phyloP scores from a whole-genome alignment of 2,888 invertebrate genomes.

The Noctua pronuba region DNA sequence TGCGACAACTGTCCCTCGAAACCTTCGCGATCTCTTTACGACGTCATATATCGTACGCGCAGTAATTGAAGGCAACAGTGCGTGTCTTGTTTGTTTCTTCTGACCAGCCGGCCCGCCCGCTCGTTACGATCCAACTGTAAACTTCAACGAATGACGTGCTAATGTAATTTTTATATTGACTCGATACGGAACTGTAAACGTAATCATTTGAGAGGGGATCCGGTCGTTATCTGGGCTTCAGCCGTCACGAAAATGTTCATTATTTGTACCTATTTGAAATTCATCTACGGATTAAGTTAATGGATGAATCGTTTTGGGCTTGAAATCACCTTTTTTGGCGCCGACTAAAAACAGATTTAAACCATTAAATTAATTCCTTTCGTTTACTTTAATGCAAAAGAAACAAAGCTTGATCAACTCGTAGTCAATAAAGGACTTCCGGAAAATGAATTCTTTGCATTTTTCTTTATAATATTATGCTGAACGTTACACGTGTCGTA shows the following conservation, averaged over 20 bases:
- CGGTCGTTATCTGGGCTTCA: slow-evolving; percentile 37
- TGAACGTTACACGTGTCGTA: slow-evolving; percentile 21
- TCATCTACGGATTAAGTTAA: slow-evolving; percentile 49
- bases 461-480: slow-evolving; percentile 26
- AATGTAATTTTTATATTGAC: slow-evolving; percentile 62
- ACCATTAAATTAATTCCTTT: slow-evolving; percentile 49
- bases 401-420: slow-evolving; percentile 22
- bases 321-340: slow-evolving; percentile 39
- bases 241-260: slow-evolving; percentile 35
- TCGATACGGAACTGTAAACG: slow-evolving; percentile 49
- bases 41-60: slow-evolving; percentile 72
- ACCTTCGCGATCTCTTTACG: slow-evolving; percentile 71
- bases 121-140: slow-evolving; percentile 75
- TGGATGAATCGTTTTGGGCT: slow-evolving; percentile 42
- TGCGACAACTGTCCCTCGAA: slow-evolving; percentile 52
- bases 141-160: slow-evolving; percentile 69
- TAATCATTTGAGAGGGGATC: slow-evolving; percentile 47
- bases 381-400: slow-evolving; percentile 34
- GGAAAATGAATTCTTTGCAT: slow-evolving; percentile 3
- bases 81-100: slow-evolving; percentile 77
- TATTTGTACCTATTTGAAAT: slow-evolving; percentile 51
- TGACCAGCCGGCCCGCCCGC: slow-evolving; percentile 72
- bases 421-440: slow-evolving; percentile 4
- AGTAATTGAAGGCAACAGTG: slow-evolving; percentile 78
- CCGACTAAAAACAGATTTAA: slow-evolving; percentile 37